phyloP scores from a whole-genome alignment of 2,797 vertebrate species.

The Neosilurus hyrtlii region DNA sequence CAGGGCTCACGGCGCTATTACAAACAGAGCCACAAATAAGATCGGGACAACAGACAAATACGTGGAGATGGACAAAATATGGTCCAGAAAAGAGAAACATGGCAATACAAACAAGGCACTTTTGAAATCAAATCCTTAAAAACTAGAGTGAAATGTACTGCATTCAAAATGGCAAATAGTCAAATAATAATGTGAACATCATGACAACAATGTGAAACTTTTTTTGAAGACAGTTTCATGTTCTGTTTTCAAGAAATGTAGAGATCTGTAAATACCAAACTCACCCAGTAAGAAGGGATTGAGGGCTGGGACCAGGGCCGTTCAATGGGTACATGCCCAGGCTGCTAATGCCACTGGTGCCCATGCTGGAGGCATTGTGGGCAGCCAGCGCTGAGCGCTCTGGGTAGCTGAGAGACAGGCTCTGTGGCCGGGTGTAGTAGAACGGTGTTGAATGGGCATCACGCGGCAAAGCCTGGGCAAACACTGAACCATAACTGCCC shows the following conservation, averaged over 20 bases:
- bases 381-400: slow-evolving; percentile 72
- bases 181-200: too few species aligned
- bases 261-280: neutral
- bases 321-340: slow-evolving; percentile 83
- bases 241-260: neutral
- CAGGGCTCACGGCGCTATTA: slow-evolving; percentile 39
- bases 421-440: slow-evolving; percentile 92
- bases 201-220: neutral
- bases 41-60: neutral
- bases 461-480: slow-evolving; percentile 89
- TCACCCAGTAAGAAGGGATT: slow-evolving; percentile 87
- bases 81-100: neutral
- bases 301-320: slow-evolving; percentile 79
- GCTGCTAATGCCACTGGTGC: slow-evolving; percentile 93
- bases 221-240: neutral
- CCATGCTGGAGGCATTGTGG: slow-evolving; percentile 79
- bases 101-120: neutral
- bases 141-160: neutral
- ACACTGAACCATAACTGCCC: slow-evolving; percentile 83
- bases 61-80: neutral
- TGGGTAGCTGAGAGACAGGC: slow-evolving; percentile 85
- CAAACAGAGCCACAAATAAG: slow-evolving; percentile 19
- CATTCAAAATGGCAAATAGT: neutral
- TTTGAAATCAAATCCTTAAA: neutral
- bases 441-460: slow-evolving; percentile 96